These are phyloP conservation scores for Eonycteris spelaea DNA, from an alignment of 2,113 vertebrate genomes.

Conservation along the genomic window DNA sequence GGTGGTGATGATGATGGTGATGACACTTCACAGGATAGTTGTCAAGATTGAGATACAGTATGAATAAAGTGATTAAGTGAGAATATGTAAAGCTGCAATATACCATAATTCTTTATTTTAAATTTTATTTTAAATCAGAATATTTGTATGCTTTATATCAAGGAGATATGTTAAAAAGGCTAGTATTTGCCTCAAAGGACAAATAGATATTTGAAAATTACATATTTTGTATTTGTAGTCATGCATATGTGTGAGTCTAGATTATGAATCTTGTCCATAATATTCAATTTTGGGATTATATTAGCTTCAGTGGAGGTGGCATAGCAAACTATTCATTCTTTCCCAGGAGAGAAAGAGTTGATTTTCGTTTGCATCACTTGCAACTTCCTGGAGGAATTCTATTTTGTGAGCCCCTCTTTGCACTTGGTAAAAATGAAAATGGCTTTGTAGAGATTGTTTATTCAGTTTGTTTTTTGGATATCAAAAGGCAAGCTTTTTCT, in stretches of 20 bases:
- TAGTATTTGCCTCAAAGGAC: conserved; percentile 38
- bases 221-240: neutral
- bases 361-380: neutral
- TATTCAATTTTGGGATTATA: conserved; percentile 36
- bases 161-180: neutral
- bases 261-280: neutral
- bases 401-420: neutral
- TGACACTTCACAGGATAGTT: neutral
- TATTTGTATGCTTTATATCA: neutral
- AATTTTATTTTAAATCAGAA: conserved; percentile 22
- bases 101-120: neutral
- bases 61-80: neutral
- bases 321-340: conserved; percentile 46
- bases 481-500: neutral
- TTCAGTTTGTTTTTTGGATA: neutral
- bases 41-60: neutral
- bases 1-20: neutral
- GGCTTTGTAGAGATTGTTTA: neutral
- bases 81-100: neutral
- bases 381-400: neutral
- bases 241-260: neutral
- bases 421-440: neutral
- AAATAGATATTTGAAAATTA: conserved; percentile 27
- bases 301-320: conserved; percentile 43
- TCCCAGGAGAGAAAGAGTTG: neutral